Evolutionary conservation across 2,888 invertebrate genomes (phyloP).

Genomic region (Matsumyia berberina): DNA sequence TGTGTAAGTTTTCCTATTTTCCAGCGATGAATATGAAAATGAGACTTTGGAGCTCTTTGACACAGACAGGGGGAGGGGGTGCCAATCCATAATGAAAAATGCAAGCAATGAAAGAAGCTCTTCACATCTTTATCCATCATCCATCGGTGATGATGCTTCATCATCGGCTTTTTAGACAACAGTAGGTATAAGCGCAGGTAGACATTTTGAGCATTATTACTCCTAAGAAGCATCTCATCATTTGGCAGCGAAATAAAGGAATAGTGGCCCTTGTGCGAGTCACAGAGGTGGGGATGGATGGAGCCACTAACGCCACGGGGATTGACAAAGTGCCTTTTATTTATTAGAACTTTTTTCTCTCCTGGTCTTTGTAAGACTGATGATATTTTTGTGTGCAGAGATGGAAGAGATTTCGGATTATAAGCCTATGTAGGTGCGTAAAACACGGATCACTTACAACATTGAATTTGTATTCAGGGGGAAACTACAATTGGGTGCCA

Average conservation of each 20-base stretch:
- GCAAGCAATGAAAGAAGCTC: conserved; percentile 64
- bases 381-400: conserved; percentile 31
- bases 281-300: conserved; percentile 6
- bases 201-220: conserved; percentile 23
- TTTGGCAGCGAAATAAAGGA: conserved; percentile 8
- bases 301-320: conserved; percentile 52
- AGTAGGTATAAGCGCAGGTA: conserved; percentile 39
- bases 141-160: conserved; percentile 65
- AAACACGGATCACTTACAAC: neutral
- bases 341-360: conserved; percentile 50
- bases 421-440: conserved; percentile 14
- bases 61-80: conserved; percentile 33
- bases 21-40: conserved; percentile 61
- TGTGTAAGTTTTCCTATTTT: conserved; percentile 50
- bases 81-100: conserved; percentile 76
- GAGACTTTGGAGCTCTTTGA: conserved; percentile 63
- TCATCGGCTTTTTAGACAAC: conserved; percentile 52
- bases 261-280: neutral
- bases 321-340: conserved; percentile 73
- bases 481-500: too few species aligned
- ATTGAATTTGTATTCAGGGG: too few species aligned
- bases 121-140: conserved; percentile 60
- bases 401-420: conserved; percentile 49
- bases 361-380: conserved; percentile 2
- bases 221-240: conserved; percentile 36